Percentiles rank a stretch among this genome's conserved stretches.
phyloP scores from a whole-genome alignment of 2,888 invertebrate genomes.

The Phania funesta region DNA sequence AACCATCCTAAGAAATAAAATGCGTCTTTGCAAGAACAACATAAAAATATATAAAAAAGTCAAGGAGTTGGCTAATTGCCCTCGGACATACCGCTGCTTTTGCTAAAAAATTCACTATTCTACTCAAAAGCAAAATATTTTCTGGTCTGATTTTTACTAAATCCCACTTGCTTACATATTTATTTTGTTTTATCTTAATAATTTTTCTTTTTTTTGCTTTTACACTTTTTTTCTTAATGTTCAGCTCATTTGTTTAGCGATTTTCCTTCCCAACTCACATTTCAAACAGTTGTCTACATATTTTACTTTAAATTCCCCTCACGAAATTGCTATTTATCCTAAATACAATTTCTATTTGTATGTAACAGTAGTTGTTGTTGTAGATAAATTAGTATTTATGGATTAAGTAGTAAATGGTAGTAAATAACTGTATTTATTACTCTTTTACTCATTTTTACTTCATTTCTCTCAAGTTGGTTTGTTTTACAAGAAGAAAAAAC shows the following conservation, averaged over 20 bases:
- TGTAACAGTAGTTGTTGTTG: background rate
- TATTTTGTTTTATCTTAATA: background rate
- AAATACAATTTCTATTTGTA: background rate
- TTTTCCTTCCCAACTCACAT: background rate
- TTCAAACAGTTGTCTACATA: background rate
- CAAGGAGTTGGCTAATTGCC: too few species aligned
- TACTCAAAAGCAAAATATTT: too few species aligned
- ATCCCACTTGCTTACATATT: background rate
- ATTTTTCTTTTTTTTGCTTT: background rate
- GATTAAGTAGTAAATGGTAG: background rate
- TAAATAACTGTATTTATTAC: constrained; percentile 22
- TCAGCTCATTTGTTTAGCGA: constrained; percentile 1
- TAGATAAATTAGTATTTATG: constrained; percentile 15
- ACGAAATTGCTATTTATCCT: background rate
- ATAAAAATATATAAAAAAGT: too few species aligned
- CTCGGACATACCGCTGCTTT: too few species aligned
- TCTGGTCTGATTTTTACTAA: too few species aligned
- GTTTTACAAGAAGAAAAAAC: too few species aligned
- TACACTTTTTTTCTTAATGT: constrained; percentile 1
- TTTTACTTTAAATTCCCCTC: constrained; percentile 35
- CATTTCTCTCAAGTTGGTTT: background rate
- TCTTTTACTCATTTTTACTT: background rate
- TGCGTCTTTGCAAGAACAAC: too few species aligned
- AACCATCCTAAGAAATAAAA: too few species aligned
- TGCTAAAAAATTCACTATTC: too few species aligned